Evolutionary conservation across 2,797 vertebrate genomes (phyloP).

Genomic region (Myotis findleyi): DNA sequence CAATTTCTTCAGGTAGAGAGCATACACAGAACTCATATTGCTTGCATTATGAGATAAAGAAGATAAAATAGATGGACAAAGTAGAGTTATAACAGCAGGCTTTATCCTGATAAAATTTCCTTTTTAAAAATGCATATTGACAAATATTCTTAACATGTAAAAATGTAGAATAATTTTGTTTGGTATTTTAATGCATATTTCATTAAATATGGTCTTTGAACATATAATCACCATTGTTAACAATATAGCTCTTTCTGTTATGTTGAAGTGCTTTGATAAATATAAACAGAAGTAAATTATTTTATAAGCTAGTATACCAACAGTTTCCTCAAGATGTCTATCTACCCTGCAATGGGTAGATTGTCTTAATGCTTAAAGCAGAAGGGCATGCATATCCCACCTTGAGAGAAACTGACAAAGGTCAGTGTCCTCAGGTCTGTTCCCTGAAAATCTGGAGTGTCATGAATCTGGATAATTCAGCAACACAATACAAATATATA

Average conservation of each 20-base stretch:
- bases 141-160: not conserved
- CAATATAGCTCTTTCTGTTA: not conserved
- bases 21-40: not conserved
- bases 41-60: not conserved
- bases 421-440: not conserved
- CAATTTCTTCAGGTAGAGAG: not conserved
- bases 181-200: not conserved
- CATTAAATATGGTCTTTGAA: not conserved
- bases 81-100: not conserved
- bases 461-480: not conserved
- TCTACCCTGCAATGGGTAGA: fast-evolving
- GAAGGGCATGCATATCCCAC: not conserved
- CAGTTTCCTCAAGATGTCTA: not conserved
- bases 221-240: not conserved
- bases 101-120: not conserved
- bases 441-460: not conserved
- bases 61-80: not conserved
- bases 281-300: not conserved
- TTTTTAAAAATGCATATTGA: not conserved
- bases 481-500: not conserved
- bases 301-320: not conserved
- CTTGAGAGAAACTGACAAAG: not conserved
- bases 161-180: not conserved
- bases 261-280: not conserved
- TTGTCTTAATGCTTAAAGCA: not conserved